Evolutionary conservation across 2,888 invertebrate species (phyloP), one percentile per base, ranked within the genome.

Genomic region (Artemia sp.): DNA sequence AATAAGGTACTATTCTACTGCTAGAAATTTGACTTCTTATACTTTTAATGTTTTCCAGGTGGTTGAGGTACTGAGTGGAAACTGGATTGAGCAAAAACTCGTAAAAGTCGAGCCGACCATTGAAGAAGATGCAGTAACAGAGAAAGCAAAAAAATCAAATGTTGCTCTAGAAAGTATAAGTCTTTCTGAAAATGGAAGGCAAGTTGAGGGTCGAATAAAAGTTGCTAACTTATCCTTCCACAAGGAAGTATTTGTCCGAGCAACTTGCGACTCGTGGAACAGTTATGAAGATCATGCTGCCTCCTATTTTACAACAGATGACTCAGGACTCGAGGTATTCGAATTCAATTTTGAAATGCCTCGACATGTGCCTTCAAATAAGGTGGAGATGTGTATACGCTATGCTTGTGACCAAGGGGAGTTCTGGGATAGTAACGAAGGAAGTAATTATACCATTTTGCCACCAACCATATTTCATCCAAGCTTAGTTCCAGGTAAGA

Each of bases 371-470:
- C 51, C 51, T 38, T 12, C 51, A 7, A 68, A 51, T 50, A 24
- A 51, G 68, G 76, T 94, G 70, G 90, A 94, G 74, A 94, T 96
- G 80, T 94, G 94, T 77, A 88, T 95, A 6, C 87, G 90, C 77
- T 96, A 85, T 80, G 83, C 83, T 72, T 85, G 86, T 75, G 83
- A 85, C 72, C 85, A 82, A 0, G 77, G 76, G 0, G 91, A 94
- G 76, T 87, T 83, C 77, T 96, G 96, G 96, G 95, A 96, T 77
- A 94, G 86, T 77, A 92, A 92, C 75, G 79, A 79, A 52, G 85
- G 85, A 0, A 78, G 79, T 14, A 92, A 92, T 77, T 92, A 88
- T 76, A 78, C 82, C 19, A 82, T 90, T 68, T 74, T 80, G 64
- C 64, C 64, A 24, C 64, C 64, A 24, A 19, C n/a, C 64, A 58